Percentiles rank a stretch among this genome's conserved stretches.
Conservation (phyloP, 2,797 vertebrate species). For the Apodemus agrarius region DNA sequence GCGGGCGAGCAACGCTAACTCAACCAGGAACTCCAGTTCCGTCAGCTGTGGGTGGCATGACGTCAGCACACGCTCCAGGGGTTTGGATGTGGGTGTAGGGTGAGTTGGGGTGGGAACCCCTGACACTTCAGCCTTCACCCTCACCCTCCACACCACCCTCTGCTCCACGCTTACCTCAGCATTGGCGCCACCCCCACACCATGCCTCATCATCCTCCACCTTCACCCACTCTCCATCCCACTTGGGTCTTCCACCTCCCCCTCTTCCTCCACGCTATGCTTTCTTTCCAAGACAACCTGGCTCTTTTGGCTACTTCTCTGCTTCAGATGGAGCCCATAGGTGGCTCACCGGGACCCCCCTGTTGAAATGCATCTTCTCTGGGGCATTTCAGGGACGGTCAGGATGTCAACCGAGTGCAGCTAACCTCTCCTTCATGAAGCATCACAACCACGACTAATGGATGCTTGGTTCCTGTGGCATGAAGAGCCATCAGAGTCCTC, state of each 20-base stretch:
- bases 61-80: background rate
- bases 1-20: background rate
- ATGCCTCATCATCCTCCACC: background rate
- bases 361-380: background rate
- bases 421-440: background rate
- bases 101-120: accelerated
- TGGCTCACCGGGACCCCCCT: background rate
- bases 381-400: background rate
- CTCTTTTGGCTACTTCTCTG: background rate
- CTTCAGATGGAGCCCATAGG: background rate
- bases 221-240: too few species aligned
- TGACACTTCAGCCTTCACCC: background rate
- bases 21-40: background rate
- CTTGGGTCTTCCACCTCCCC: too few species aligned
- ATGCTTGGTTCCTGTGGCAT: background rate
- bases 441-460: too few species aligned
- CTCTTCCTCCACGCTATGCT: background rate
- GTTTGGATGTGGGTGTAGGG: background rate
- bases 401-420: background rate
- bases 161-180: background rate
- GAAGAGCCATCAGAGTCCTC: too few species aligned
- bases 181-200: background rate
- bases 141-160: background rate
- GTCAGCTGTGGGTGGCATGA: background rate
- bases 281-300: background rate